Evolutionary conservation across 2,113 vertebrate genomes (phyloP).

Genomic region (Todiramphus chloris): DNA sequence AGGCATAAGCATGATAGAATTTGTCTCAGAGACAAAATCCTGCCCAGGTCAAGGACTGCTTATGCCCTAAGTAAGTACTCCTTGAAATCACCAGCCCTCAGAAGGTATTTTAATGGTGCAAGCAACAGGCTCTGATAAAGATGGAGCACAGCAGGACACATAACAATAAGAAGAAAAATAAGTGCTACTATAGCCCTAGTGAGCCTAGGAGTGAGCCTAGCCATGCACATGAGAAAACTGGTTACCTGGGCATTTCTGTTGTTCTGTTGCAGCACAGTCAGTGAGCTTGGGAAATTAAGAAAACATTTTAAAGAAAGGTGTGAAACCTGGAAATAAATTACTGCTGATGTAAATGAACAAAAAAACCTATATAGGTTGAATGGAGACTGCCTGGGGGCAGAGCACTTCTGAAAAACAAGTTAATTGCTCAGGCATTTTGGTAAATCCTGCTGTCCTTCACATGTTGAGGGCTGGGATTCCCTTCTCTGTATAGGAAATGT

Average conservation of each 20-base stretch:
- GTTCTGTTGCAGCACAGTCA: not conserved
- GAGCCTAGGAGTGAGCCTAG: not conserved
- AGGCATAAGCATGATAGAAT: not conserved
- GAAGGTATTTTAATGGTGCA: not conserved
- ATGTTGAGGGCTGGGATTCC: not conserved
- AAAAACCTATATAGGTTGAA: not conserved
- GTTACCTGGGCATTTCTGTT: not conserved
- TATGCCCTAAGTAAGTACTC: not conserved
- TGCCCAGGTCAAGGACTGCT: not conserved
- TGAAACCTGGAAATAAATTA: not conserved
- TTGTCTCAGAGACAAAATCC: not conserved
- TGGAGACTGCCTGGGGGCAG: not conserved
- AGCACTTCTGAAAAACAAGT: not conserved
- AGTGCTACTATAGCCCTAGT: not conserved
- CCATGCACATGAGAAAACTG: not conserved
- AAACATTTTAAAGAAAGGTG: not conserved
- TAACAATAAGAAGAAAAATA: not conserved
- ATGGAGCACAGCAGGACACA: not conserved
- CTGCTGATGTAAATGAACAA: not conserved
- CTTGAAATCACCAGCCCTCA: not conserved
- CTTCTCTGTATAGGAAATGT: not conserved
- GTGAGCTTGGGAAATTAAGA: not conserved
- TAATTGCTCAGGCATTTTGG: not conserved
- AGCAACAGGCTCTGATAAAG: not conserved
- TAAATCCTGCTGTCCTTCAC: not conserved